These are phyloP conservation scores for Vireo griseus DNA, from an alignment of 2,797 vertebrate species.

Conservation along the genomic window DNA sequence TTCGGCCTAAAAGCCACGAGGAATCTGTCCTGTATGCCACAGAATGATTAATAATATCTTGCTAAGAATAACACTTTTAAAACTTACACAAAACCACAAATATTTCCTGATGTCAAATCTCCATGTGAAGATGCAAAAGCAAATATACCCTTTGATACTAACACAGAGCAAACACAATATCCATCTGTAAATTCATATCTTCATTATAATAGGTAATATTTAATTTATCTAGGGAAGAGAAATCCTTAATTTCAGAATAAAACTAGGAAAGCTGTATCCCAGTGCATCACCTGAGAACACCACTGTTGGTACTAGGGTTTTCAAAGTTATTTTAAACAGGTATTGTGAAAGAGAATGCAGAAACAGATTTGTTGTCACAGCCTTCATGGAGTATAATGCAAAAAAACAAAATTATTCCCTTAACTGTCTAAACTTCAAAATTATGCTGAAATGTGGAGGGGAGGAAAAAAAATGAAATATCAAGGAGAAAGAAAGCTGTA, in stretches of 20 bases:
- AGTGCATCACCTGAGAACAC: neutral
- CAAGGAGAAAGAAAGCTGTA: neutral
- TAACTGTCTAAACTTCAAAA: neutral
- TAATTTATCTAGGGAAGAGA: neutral
- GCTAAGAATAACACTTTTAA: neutral
- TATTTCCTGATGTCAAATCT: neutral
- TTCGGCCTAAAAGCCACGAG: neutral
- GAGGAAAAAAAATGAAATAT: neutral
- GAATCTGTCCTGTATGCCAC: neutral
- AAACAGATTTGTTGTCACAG: neutral
- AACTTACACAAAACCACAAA: neutral
- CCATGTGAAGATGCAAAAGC: neutral
- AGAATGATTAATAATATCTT: neutral
- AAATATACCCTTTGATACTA: neutral
- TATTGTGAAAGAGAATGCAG: neutral
- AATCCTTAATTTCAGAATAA: neutral
- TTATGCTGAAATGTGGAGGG: neutral
- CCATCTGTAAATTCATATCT: neutral
- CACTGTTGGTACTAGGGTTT: neutral
- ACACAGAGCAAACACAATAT: neutral
- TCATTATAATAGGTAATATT: neutral
- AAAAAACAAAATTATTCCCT: neutral
- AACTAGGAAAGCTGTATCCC: neutral
- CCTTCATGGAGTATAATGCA: accelerated
- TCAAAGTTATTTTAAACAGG: neutral